Evolutionary conservation across 1,140 invertebrate genomes (phyloP), one percentile per base, ranked within the genome.

Genomic region (Drosophila teissieri): DNA sequence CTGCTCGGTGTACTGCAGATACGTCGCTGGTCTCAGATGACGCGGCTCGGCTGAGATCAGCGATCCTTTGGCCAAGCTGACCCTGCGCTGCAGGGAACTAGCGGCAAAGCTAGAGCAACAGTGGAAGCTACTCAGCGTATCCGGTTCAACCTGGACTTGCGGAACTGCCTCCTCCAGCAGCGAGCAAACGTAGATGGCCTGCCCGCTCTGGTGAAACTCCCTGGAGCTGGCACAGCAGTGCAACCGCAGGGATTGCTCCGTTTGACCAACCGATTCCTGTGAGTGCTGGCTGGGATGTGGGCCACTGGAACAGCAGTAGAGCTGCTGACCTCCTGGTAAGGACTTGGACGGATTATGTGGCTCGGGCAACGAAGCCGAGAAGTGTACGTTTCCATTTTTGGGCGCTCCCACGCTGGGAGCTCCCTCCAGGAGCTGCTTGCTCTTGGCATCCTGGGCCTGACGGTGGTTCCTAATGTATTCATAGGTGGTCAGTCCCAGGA

Each of bases 401-500:
- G 49, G 44, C 46, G 34, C 31, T 24, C 19, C 39, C 42, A 36
- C 19, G 11, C 7, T 27, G 22, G 46, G 51, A 34, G 60, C 74
- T 39, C 70, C 74, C 45, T 90, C 78, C 27, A 70, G 42, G 15
- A 78, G 39, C 40, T 89, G 75, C 6, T 90, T 90, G 36, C 80
- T 69, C 44, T 90, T 92, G 19, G 88, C 82, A 62, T 91, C 91
- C 58, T 91, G 85, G 3, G 78, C 81, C 78, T 91, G 93, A 0
- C 95, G 91, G 78, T 95, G 95, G 56, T 94, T 94, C 2, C 95
- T 91, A 44, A 97, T 96, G 91, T 98, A 98, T 91, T 98, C 97
- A 92, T 98, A 98, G 0, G 97, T 98, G 6, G 97, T 98, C 15
- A 98, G 92, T 0, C 97, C 97, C 56, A 97, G 92, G 69, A 95